Evolutionary conservation across 2,113 vertebrate species (phyloP).

Genomic region (Haplotaxodon microlepis): DNA sequence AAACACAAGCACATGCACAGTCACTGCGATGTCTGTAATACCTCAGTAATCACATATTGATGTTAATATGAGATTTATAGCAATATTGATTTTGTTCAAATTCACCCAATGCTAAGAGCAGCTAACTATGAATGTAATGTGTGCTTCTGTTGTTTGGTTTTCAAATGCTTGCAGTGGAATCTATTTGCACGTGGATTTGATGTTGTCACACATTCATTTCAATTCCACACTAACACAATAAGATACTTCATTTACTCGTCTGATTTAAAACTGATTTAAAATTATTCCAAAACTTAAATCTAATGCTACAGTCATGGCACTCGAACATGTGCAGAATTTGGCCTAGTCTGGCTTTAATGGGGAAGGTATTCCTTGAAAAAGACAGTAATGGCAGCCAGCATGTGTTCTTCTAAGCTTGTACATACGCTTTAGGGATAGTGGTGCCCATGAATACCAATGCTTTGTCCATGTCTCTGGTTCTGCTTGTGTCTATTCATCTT

Average conservation of each 20-base stretch:
- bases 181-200: background rate
- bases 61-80: background rate
- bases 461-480: background rate
- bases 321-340: background rate
- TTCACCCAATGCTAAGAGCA: background rate
- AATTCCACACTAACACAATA: background rate
- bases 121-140: background rate
- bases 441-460: background rate
- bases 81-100: background rate
- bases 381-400: background rate
- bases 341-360: background rate
- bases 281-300: background rate
- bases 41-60: background rate
- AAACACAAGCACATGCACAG: background rate
- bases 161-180: background rate
- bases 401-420: background rate
- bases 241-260: rapidly evolving
- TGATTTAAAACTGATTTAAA: background rate
- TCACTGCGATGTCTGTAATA: background rate
- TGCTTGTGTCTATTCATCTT: background rate
- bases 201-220: background rate
- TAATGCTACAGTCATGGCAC: background rate
- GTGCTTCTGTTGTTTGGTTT: background rate
- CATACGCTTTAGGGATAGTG: background rate
- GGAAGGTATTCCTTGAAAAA: background rate